phyloP scores from a whole-genome alignment of 2,888 invertebrate species.

The Drosophila maculinotata region DNA sequence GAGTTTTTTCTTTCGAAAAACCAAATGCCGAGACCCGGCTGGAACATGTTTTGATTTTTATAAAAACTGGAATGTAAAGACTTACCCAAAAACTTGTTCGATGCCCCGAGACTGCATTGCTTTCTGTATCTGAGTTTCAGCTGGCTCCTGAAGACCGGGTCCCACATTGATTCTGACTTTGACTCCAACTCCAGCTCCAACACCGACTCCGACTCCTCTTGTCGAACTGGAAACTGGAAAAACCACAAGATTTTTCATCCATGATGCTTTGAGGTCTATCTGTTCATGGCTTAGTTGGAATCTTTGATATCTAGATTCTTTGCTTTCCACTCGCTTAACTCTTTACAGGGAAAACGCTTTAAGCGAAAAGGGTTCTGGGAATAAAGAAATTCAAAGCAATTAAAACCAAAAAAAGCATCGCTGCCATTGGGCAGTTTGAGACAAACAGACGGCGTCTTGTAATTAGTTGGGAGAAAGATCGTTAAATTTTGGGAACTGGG shows the following conservation, averaged over 20 bases:
- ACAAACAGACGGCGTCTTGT: conserved; percentile 45
- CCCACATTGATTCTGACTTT: conserved; percentile 1
- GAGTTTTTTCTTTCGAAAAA: conserved; percentile 44
- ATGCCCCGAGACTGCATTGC: conserved; percentile 7
- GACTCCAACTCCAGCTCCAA: too few species aligned
- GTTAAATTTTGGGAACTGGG: conserved; percentile 48
- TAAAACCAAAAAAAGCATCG: conserved; percentile 56
- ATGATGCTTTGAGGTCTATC: conserved; percentile 9
- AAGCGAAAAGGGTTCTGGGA: conserved; percentile 67
- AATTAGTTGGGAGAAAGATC: conserved; percentile 78
- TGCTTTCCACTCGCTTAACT: conserved; percentile 13
- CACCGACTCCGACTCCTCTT: background rate
- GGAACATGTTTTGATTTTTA: conserved; percentile 65
- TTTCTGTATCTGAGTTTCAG: background rate
- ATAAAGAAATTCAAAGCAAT: conserved; percentile 71
- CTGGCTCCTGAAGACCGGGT: conserved; percentile 21
- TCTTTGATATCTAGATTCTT: conserved; percentile 26
- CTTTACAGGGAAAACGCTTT: conserved; percentile 62
- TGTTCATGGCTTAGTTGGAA: conserved; percentile 21
- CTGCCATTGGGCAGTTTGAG: conserved; percentile 32
- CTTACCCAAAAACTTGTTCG: conserved; percentile 62
- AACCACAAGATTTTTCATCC: conserved; percentile 43
- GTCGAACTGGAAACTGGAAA: conserved; percentile 25
- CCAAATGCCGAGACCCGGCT: conserved; percentile 25
- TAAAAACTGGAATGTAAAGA: conserved; percentile 47